phyloP scores from a whole-genome alignment of 2,797 vertebrate species.

The Moxostoma hubbsi region DNA sequence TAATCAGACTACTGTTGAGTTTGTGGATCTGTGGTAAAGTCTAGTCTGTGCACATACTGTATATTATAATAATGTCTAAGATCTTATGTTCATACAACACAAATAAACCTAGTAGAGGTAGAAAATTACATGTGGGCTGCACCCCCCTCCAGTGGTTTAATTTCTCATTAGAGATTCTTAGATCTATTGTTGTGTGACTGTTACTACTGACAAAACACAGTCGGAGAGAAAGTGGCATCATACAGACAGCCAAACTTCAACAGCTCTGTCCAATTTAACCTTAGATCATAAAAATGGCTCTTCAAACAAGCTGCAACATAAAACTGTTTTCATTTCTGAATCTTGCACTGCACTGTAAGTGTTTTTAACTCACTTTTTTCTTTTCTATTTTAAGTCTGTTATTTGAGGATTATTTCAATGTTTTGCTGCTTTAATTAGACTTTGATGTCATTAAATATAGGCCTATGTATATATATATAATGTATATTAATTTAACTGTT shows the following conservation, averaged over 20 bases:
- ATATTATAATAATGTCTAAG: neutral
- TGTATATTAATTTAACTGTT: neutral
- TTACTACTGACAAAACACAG: neutral
- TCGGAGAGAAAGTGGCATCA: constrained; percentile 8
- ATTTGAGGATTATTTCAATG: neutral
- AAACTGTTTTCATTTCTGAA: constrained; percentile 31
- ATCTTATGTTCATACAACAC: neutral
- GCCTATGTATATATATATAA: neutral
- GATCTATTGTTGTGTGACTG: neutral
- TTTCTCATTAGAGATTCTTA: constrained; percentile 29
- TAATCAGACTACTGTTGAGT: neutral
- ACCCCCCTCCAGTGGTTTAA: constrained; percentile 29
- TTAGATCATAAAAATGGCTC: constrained; percentile 7
- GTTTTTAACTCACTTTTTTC: neutral
- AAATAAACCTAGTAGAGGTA: neutral
- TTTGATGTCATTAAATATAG: neutral
- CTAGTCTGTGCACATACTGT: neutral
- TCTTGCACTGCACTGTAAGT: constrained; percentile 48
- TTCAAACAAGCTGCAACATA: constrained; percentile 36
- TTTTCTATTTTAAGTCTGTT: neutral
- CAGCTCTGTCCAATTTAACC: neutral
- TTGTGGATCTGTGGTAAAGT: neutral
- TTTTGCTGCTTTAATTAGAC: neutral
- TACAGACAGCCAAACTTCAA: neutral
- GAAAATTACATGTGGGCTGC: neutral